Conservation (phyloP, 2,797 vertebrate species). For the Malacoctenus gilli region DNA sequence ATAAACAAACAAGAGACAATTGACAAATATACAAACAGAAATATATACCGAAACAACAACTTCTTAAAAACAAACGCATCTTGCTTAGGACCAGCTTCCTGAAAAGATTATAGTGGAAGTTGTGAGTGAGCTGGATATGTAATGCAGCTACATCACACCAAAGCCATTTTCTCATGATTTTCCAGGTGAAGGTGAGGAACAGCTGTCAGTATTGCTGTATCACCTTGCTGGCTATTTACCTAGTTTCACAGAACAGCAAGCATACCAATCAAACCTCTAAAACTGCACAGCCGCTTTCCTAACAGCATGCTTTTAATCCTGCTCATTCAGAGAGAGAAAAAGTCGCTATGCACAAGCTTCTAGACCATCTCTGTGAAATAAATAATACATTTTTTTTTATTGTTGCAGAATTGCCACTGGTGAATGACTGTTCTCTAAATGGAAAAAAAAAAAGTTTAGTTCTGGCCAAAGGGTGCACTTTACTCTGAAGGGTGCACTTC, state of each 20-base stretch:
- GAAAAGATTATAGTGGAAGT: too few species aligned
- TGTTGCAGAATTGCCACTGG: conserved; percentile 31
- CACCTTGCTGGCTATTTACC: too few species aligned
- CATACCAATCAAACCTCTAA: conserved; percentile 7
- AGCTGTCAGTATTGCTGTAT: too few species aligned
- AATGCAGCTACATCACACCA: too few species aligned
- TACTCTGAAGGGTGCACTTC: conserved; percentile 63
- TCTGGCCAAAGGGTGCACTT: conserved; percentile 62
- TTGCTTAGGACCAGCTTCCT: too few species aligned
- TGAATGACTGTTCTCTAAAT: conserved; percentile 49
- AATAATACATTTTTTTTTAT: conserved; percentile 18
- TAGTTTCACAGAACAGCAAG: conserved; percentile 9
- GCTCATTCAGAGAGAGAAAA: conserved; percentile 12
- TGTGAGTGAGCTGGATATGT: too few species aligned
- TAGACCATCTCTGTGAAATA: conserved; percentile 21
- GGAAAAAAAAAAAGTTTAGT: conserved; percentile 45
- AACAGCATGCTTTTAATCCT: conserved; percentile 30
- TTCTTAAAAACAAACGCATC: too few species aligned
- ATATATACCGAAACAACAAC: too few species aligned
- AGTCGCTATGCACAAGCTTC: conserved; percentile 3
- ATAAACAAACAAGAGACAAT: too few species aligned
- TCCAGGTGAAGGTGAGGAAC: too few species aligned
- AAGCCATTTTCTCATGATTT: too few species aligned
- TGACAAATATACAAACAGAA: too few species aligned
- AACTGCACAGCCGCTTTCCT: background rate